A percentile compares a stretch with the other conserved stretches of the same genome.
Evolutionary conservation across 2,888 invertebrate species (phyloP).

Genomic region (Nomada ruficornis): DNA sequence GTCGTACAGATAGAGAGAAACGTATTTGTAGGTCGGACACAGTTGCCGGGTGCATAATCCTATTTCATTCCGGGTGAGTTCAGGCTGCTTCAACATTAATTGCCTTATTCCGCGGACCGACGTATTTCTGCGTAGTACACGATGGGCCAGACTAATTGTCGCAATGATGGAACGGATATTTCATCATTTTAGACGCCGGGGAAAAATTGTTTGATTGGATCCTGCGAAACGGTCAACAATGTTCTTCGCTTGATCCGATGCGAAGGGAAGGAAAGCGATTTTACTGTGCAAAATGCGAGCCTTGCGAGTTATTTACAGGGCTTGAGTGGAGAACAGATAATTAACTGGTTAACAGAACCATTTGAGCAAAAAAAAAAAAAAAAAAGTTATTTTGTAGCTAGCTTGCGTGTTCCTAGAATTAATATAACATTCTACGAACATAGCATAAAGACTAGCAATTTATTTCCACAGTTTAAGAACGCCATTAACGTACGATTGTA

Average conservation of each 20-base stretch:
- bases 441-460: conserved; percentile 67
- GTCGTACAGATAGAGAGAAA: conserved; percentile 8
- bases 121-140: conserved; percentile 34
- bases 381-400: conserved; percentile 48
- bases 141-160: conserved; percentile 5
- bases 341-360: no score
- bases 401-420: conserved; percentile 58
- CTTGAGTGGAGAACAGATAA: not conserved
- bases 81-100: conserved; percentile 59
- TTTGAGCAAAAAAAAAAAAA: not conserved
- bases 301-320: not conserved
- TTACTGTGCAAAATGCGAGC: not conserved
- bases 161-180: conserved; percentile 8
- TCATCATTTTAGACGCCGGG: conserved; percentile 14
- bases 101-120: conserved; percentile 44
- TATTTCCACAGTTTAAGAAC: conserved; percentile 72
- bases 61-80: conserved; percentile 64
- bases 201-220: conserved; percentile 8
- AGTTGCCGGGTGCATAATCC: conserved; percentile 58
- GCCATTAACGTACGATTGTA: conserved; percentile 63
- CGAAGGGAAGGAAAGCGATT: not conserved
- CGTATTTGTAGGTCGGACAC: conserved; percentile 56
- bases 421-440: conserved; percentile 58
- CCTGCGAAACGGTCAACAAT: not conserved
- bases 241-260: not conserved